Conservation (phyloP, 2,113 vertebrate species). For the Chloropsis hardwickii region DNA sequence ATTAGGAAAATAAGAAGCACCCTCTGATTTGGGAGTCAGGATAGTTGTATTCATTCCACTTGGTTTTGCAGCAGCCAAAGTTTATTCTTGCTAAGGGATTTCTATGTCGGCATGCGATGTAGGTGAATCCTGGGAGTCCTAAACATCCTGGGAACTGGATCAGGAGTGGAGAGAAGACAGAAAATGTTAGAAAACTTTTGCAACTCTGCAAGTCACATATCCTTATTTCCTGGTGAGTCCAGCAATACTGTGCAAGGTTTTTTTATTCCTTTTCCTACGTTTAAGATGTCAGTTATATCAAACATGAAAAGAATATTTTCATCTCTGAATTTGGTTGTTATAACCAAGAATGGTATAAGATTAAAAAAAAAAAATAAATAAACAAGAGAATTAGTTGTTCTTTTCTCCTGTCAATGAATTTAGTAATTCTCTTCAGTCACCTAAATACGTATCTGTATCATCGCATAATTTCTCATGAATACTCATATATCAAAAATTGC, state of each 20-base stretch:
- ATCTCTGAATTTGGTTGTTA: background rate
- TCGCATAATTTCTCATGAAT: background rate
- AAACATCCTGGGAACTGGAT: background rate
- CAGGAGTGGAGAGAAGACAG: background rate
- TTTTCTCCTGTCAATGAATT: background rate
- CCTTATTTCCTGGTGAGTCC: background rate
- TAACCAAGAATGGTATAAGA: background rate
- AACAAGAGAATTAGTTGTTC: background rate
- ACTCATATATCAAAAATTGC: background rate
- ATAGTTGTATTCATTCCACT: background rate
- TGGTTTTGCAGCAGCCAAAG: background rate
- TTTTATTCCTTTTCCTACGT: background rate
- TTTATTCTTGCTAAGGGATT: background rate
- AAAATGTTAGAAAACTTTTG: background rate
- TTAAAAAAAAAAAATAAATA: background rate
- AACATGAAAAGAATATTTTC: background rate
- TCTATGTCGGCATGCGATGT: background rate
- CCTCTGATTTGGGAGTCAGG: background rate
- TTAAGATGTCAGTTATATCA: background rate
- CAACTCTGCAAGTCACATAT: background rate
- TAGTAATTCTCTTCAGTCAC: background rate
- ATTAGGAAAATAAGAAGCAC: background rate
- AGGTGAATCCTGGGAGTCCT: background rate
- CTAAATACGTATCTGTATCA: background rate
- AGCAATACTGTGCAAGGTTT: background rate